Conservation (phyloP, 2,113 vertebrate species). For the Callorhinus ursinus region DNA sequence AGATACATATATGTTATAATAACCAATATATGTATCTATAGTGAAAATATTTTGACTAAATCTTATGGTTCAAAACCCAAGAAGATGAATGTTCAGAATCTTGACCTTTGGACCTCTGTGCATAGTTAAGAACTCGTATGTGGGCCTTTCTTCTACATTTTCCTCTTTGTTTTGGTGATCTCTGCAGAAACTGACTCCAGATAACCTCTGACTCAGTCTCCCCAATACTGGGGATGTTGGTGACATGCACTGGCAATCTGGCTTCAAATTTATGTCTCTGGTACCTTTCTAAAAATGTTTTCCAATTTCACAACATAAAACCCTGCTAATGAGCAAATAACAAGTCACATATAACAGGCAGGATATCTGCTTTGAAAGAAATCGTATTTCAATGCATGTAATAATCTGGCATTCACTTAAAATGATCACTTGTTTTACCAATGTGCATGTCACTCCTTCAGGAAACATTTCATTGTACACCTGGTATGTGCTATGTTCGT, state of each 20-base stretch:
- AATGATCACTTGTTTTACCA: background rate
- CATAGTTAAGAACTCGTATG: background rate
- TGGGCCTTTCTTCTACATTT: background rate
- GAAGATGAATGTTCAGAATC: background rate
- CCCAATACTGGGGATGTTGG: background rate
- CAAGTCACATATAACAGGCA: background rate
- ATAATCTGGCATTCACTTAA: background rate
- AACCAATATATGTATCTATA: background rate
- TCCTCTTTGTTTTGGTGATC: background rate
- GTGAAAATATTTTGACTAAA: background rate
- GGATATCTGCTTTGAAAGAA: background rate
- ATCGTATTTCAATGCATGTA: constrained; percentile 3
- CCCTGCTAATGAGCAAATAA: background rate
- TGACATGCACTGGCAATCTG: background rate
- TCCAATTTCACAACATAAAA: constrained; percentile 55
- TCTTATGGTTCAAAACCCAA: background rate
- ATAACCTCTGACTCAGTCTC: background rate
- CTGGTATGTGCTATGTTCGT: background rate
- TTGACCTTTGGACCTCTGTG: background rate
- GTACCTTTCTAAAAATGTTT: constrained; percentile 19
- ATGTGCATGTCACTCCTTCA: background rate
- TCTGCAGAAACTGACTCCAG: background rate
- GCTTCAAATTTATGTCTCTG: background rate
- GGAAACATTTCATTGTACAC: background rate
- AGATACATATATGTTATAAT: background rate